These are phyloP conservation scores for Ceramica pisi DNA, from an alignment of 2,888 invertebrate species.

Conservation along the genomic window DNA sequence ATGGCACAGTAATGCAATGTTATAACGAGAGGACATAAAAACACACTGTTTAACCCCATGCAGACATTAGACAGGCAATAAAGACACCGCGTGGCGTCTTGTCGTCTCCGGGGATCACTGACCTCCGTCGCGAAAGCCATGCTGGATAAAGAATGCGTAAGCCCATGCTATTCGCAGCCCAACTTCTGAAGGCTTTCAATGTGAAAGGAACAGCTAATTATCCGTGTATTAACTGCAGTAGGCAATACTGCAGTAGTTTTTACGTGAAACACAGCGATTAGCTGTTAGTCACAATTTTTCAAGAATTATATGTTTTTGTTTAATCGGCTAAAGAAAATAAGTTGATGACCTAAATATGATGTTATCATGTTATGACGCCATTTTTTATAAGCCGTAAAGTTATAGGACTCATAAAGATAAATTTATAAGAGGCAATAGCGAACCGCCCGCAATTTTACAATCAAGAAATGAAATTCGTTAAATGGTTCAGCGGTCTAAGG, in stretches of 20 bases:
- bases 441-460: constrained; percentile 1
- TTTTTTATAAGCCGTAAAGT: constrained; percentile 28
- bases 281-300: constrained; percentile 9
- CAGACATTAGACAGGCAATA: constrained; percentile 66
- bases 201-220: constrained; percentile 13
- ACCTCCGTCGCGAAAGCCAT: constrained; percentile 77
- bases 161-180: constrained; percentile 43
- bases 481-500: background rate
- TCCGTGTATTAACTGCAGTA: constrained; percentile 1
- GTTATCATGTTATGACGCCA: constrained; percentile 38
- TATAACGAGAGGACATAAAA: constrained; percentile 53
- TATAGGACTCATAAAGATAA: constrained; percentile 40
- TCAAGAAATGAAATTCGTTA: background rate
- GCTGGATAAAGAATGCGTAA: constrained; percentile 65
- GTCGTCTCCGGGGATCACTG: constrained; percentile 81
- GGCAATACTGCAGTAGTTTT: constrained; percentile 13
- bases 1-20: constrained; percentile 39
- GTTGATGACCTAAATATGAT: constrained; percentile 39
- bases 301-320: constrained; percentile 12
- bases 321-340: constrained; percentile 32
- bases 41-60: constrained; percentile 63
- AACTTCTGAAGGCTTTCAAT: constrained; percentile 30
- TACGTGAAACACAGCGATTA: background rate
- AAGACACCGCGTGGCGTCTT: constrained; percentile 74
- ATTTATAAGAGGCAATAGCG: constrained; percentile 15